Evolutionary conservation across 2,797 vertebrate species (phyloP), one percentile per base, ranked within the genome.

Genomic region (Chlorospingus semifuscus): DNA sequence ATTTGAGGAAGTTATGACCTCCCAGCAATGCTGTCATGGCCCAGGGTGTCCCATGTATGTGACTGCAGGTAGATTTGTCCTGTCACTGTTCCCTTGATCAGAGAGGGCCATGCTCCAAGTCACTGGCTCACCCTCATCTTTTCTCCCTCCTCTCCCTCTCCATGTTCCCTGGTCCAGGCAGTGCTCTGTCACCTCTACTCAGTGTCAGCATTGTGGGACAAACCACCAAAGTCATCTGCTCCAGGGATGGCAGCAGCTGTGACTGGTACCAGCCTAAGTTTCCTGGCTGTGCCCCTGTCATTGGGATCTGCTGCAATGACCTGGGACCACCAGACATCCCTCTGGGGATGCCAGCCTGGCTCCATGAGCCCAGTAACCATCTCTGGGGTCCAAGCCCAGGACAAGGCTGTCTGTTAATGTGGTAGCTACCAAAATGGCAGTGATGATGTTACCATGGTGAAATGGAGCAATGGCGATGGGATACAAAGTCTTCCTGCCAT

Each of bases 261-360:
- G 11, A 23, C 26, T 50, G 30, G 42, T 57, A 8, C 39, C 89
- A 92, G 36, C 60, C 70, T 26, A 80, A 76, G 13, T 11, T 52
- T 2, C 44, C 44, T 68, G 64, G 11, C 34, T 57, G 12, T 29
- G 42, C 11, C 18, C 24, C 30, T 39, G 12, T 46, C 57, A 34
- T 22, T 57, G 30, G 18, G 26, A 71, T n/a, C 32, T 44, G 8
- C 34, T 34, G 7, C 22, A 34, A 23, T 29, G 29, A 2, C 52
- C 41, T 46, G 30, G 13, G 30, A 78, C 21, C 27, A 49, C 27
- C 32, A 11, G 52, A 32, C 34, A 46, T 27, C 15, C 22, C 12
- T 71, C 41, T 9, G 4, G 0, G 1, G 39, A 41, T 52, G 52
- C 15, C 27, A 16, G 3, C 50, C 57, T 0, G 0, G 29, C 44